Conservation (phyloP, 2,888 invertebrate species). For the Acholoe squamosa region DNA sequence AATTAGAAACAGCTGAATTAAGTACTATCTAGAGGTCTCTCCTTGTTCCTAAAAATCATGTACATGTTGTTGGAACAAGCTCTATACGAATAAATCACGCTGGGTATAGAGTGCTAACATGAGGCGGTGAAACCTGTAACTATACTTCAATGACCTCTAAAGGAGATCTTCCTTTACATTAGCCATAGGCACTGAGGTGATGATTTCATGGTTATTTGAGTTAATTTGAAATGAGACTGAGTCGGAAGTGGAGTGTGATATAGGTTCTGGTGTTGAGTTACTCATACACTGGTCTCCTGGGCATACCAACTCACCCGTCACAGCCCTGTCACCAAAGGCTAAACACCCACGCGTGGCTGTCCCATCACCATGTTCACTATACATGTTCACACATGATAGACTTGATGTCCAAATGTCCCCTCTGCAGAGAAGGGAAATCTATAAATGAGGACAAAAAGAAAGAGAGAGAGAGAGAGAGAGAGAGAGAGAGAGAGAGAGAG, state of each 20-base stretch:
- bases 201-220: slow-evolving; percentile 17
- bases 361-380: not conserved
- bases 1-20: too few species aligned
- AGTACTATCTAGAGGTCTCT: too few species aligned
- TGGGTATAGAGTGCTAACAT: too few species aligned
- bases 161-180: not conserved
- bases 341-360: slow-evolving; percentile 4
- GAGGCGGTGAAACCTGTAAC: not conserved
- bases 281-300: not conserved
- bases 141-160: not conserved
- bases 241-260: not conserved
- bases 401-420: not conserved
- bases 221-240: slow-evolving; percentile 19
- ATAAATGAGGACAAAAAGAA: too few species aligned
- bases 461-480: too few species aligned
- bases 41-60: too few species aligned
- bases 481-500: too few species aligned
- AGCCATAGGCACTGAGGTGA: not conserved
- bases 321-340: not conserved
- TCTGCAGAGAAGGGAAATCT: too few species aligned
- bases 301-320: slow-evolving; percentile 1
- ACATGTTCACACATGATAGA: not conserved
- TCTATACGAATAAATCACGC: too few species aligned
- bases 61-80: too few species aligned
- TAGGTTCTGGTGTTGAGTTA: not conserved